phyloP scores from a whole-genome alignment of 1,140 invertebrate genomes.

The Drosophila parabipectinata region DNA sequence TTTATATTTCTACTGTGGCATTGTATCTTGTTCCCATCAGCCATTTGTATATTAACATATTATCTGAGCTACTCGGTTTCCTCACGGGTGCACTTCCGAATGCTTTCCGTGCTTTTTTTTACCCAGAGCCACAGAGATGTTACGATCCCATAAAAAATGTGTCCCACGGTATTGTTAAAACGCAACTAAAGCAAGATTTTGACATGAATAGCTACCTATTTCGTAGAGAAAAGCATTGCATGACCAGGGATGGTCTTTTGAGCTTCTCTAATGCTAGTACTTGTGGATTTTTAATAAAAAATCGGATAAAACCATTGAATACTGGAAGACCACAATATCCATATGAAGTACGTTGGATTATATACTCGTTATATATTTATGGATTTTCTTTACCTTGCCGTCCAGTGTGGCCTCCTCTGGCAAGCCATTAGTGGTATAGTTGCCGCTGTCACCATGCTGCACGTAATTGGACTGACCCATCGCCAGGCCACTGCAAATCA shows the following conservation, averaged over 20 bases:
- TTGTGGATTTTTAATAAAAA: too few relatives aligned
- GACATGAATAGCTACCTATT: not conserved
- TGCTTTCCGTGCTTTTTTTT: conserved; percentile 1
- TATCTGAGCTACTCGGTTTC: conserved; percentile 48
- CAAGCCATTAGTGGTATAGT: conserved; percentile 91
- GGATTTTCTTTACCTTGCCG: conserved; percentile 87
- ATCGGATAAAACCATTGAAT: too few relatives aligned
- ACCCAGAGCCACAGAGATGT: not conserved
- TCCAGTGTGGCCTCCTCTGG: conserved; percentile 93
- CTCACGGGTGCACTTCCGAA: conserved; percentile 18
- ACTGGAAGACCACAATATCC: too few relatives aligned
- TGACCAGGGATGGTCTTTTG: not conserved
- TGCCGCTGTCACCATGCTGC: conserved; percentile 92
- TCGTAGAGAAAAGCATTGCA: not conserved
- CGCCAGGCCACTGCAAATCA: conserved; percentile 45
- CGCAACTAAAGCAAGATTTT: not conserved
- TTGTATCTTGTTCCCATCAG: not conserved
- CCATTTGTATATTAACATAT: conserved; percentile 41
- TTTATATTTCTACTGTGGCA: not conserved
- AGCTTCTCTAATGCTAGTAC: not conserved
- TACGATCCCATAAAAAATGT: not conserved
- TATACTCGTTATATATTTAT: not conserved
- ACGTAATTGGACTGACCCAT: conserved; percentile 91
- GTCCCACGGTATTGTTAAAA: not conserved
- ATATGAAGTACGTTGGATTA: too few relatives aligned